Conservation (phyloP, 2,113 vertebrate genomes). For the Notarius lentiginosus region DNA sequence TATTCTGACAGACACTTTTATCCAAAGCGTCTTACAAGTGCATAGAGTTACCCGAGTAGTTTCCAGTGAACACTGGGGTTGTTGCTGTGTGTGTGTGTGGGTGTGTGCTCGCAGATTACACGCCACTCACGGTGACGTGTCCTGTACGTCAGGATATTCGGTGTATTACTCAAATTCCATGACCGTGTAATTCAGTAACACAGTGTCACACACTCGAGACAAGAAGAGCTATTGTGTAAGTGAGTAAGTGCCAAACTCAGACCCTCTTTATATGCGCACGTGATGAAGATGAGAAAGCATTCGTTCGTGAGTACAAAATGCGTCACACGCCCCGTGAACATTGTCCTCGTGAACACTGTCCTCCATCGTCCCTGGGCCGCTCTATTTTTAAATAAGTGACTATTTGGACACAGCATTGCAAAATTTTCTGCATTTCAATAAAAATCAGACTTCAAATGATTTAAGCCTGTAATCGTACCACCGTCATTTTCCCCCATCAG, state of each 20-base stretch:
- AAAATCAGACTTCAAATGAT: not conserved
- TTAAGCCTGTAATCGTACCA: conserved; percentile 8
- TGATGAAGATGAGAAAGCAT: conserved; percentile 13
- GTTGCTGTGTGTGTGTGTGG: not conserved
- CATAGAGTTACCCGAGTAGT: not conserved
- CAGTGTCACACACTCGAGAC: conserved; percentile 40
- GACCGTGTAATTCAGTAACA: conserved; percentile 35
- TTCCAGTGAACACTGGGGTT: not conserved
- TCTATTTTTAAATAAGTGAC: conserved; percentile 25
- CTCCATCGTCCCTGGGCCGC: not conserved
- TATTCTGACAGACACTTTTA: not conserved
- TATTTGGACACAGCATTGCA: conserved; percentile 8
- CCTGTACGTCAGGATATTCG: conserved; percentile 21
- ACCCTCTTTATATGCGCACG: not conserved
- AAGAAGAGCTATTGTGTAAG: conserved; percentile 45
- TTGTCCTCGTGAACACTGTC: not conserved
- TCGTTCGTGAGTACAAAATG: conserved; percentile 21
- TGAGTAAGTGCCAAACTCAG: conserved; percentile 34
- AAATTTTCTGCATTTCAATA: conserved; percentile 2
- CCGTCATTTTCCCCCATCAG: not conserved
- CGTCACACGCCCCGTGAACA: conserved; percentile 11
- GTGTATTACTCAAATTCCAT: conserved; percentile 30
- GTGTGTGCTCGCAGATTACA: not conserved
- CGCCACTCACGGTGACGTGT: conserved; percentile 20
- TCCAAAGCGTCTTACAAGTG: not conserved